phyloP scores from a whole-genome alignment of 2,797 vertebrate species.

The Hoplostethus atlanticus region DNA sequence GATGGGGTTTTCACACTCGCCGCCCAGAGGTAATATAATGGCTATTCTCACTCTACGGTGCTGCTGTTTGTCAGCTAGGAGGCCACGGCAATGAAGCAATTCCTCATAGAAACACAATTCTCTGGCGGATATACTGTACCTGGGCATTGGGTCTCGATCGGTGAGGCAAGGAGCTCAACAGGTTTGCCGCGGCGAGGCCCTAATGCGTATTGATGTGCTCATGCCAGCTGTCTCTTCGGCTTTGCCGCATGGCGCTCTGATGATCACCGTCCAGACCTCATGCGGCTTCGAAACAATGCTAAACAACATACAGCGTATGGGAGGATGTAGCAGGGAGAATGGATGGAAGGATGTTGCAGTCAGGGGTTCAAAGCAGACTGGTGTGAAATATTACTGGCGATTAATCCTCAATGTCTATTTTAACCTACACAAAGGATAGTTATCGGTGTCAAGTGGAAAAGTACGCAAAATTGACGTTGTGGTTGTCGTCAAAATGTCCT shows the following conservation, averaged over 20 bases:
- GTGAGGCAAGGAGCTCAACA: not conserved
- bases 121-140: too few species aligned
- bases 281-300: slow-evolving; percentile 6
- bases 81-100: too few species aligned
- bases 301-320: not conserved
- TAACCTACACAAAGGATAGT: not conserved
- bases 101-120: too few species aligned
- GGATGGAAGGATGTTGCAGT: not conserved
- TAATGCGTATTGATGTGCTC: slow-evolving; percentile 62
- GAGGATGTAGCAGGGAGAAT: slow-evolving; percentile 3
- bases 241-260: slow-evolving; percentile 25
- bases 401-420: too few species aligned
- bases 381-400: too few species aligned
- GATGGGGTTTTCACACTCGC: slow-evolving; percentile 28
- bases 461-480: too few species aligned
- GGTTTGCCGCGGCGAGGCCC: slow-evolving; percentile 5
- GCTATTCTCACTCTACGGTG: slow-evolving; percentile 28
- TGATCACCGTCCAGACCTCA: slow-evolving; percentile 14
- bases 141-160: too few species aligned
- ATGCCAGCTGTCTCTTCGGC: slow-evolving; percentile 54
- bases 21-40: slow-evolving; percentile 42
- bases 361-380: too few species aligned
- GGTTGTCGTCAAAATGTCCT: too few species aligned
- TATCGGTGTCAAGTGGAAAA: too few species aligned
- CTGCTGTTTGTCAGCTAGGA: too few species aligned